phyloP scores from a whole-genome alignment of 2,113 vertebrate genomes.

The Hyaena hyaena region DNA sequence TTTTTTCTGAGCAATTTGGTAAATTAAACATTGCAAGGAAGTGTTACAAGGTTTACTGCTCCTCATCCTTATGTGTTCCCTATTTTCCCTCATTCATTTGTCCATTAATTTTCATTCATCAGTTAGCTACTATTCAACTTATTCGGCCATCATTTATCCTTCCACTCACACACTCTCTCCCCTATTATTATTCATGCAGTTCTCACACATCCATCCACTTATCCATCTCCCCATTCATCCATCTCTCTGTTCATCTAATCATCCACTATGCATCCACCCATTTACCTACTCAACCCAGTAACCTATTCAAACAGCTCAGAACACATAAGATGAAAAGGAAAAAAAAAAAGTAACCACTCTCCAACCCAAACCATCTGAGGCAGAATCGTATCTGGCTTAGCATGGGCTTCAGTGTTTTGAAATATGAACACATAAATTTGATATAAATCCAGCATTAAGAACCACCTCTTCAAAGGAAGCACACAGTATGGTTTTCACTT shows the following conservation, averaged over 20 bases:
- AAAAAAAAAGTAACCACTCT: background rate
- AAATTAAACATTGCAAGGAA: background rate
- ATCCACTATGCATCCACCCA: background rate
- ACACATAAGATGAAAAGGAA: background rate
- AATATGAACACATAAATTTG: background rate
- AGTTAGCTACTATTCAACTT: background rate
- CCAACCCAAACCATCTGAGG: background rate
- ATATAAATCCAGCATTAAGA: background rate
- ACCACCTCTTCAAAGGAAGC: background rate
- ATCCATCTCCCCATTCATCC: background rate
- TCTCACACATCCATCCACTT: background rate
- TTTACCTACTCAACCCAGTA: background rate
- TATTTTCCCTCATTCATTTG: background rate
- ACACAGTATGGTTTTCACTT: background rate
- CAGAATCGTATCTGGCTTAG: background rate
- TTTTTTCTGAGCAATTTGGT: background rate
- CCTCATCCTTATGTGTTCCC: background rate
- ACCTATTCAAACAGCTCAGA: background rate
- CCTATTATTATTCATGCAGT: background rate
- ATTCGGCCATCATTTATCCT: background rate
- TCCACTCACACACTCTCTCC: background rate
- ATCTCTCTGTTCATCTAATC: background rate
- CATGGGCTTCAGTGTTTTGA: background rate
- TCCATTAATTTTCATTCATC: background rate
- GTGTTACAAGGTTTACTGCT: background rate